Evolutionary conservation across 2,888 invertebrate genomes (phyloP), one percentile per base, ranked within the genome.

Genomic region (Elmis aenea): DNA sequence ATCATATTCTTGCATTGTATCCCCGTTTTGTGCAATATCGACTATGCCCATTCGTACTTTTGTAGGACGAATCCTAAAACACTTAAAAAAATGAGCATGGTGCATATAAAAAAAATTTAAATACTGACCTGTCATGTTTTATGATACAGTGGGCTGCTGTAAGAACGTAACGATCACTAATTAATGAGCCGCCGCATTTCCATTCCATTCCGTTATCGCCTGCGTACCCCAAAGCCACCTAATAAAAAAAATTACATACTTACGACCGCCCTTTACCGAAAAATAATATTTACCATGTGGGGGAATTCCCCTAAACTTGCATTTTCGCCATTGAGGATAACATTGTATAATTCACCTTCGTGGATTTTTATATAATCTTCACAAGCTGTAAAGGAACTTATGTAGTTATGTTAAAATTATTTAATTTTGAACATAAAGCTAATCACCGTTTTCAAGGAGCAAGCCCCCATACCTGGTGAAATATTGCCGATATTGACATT

Each of bases 141-240:
- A 58, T 31, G 10, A 64, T 45, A 51, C 79, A 79, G 55, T 79
- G 79, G 2, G 77, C 77, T 1, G 78, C 78, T 4, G 77, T 76
- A 16, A 79, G 56, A 3, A 79, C 63, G 61, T 69, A 76, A 10
- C 60, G 51, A 3, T 69, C 59, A 26, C 71, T 71, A 23, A 79
- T 70, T 20, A 79, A 55, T 2, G 74, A 67, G 1, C 75, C 78
- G 2, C 77, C 77, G 52, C 79, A 79, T 32, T 52, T 48, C 53
- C 59, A 61, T 26, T 56, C 52, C 10, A 45, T 41, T 13, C 45
- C 49, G 2, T 51, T 46, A 9, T 37, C 32, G 21, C 46, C 38
- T 16, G 42, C 39, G 46, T 59, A 70, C 12, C 69, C 70, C 3
- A 71, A 31, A 9, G 67, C 69, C 13, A 62, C 70, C 70, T 70